phyloP scores from a whole-genome alignment of 64 coral and sea anemone species.

The Stichodactyla helianthus region DNA sequence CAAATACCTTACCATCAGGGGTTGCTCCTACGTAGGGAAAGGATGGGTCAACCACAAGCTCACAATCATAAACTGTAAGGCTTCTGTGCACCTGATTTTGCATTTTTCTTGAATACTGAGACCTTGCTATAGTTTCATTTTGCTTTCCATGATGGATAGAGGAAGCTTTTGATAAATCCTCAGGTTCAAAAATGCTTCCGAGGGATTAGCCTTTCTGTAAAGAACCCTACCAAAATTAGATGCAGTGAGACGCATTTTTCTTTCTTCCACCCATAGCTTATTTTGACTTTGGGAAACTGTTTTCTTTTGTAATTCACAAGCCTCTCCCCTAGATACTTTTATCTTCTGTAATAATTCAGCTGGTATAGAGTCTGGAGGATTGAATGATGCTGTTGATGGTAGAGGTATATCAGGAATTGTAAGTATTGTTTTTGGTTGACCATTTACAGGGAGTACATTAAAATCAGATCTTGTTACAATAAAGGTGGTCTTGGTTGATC shows the following conservation, averaged over 20 bases:
- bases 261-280: background rate
- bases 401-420: background rate
- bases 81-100: conserved; percentile 12
- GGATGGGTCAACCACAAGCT: no score
- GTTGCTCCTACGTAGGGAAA: no score
- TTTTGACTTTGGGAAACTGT: background rate
- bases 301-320: background rate
- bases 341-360: background rate
- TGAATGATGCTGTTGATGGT: background rate
- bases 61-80: no score
- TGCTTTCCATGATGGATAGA: conserved; percentile 52
- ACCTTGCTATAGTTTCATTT: conserved; percentile 41
- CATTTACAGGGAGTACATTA: background rate
- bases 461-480: no score
- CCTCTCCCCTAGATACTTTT: background rate
- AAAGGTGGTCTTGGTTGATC: background rate
- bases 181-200: conserved; percentile 44
- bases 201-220: conserved; percentile 35
- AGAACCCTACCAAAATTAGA: conserved; percentile 68
- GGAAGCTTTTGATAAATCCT: conserved; percentile 51
- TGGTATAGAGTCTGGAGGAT: background rate
- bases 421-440: background rate
- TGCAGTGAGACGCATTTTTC: conserved; percentile 14
- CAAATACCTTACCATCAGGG: no score
- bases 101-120: conserved; percentile 49